Evolutionary conservation across 2,888 invertebrate genomes (phyloP), one percentile per base, ranked within the genome.

Genomic region (Iselma pallidipennis): DNA sequence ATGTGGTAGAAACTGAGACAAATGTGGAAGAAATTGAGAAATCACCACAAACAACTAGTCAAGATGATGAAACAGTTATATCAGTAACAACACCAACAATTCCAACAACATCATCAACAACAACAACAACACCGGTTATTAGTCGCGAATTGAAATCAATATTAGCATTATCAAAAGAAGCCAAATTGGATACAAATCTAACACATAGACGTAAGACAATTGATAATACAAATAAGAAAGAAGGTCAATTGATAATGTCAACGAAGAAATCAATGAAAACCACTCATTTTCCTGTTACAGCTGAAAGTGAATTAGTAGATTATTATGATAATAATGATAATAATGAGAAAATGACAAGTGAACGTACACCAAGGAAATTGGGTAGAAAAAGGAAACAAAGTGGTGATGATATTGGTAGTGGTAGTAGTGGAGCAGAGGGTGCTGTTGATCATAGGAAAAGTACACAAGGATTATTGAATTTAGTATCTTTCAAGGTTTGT

Each of bases 101-200:
- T n/a, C n/a, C 14, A 3, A 33, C 6, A 16, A 12, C 2, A 14
- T 1, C 12, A 14, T 14, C 14, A 19, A 9, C 10, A 10, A 6
- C 19, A 45, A 21, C 21, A 23, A 12, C 45, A 23, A 45, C 45
- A n/a, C 45, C 45, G n/a, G 45, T 45, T 23, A 10, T 12, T 12
- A 74, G 61, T 55, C 61, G 88, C 64, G 90, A 90, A 76, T 80
- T 89, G 59, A 83, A 86, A 69, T 87, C 86, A 1, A 79, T 90
- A 23, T 85, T 89, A 66, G 87, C 87, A 28, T 85, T 89, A 12
- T 87, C 89, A 23, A 89, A 86, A 75, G 89, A 89, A 73, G 89
- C 90, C 0, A 88, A 89, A 74, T 85, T 90, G 33, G 80, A 82
- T 33, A 76, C 84, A 50, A 87, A 86, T 57, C 80, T 79, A 23